Evolutionary conservation across 1,140 invertebrate species (phyloP).

Genomic region (Heliconius eleuchia): DNA sequence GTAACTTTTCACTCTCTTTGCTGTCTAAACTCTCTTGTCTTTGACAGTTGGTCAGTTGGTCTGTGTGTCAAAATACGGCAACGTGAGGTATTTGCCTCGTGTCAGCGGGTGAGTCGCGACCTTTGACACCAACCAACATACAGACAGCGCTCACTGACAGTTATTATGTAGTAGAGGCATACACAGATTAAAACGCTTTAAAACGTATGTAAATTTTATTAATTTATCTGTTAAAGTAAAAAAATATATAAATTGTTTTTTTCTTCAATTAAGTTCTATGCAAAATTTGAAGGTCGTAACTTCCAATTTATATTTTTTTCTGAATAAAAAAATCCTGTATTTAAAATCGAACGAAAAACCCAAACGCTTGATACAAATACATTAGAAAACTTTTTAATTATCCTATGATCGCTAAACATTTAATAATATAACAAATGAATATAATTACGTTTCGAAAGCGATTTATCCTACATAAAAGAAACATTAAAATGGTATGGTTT

Average conservation of each 20-base stretch:
- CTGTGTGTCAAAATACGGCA: constrained; percentile 20
- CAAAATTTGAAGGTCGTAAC: no score
- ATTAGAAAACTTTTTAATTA: no score
- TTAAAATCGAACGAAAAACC: no score
- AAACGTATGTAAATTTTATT: not conserved
- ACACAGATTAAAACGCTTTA: not conserved
- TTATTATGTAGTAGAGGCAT: not conserved
- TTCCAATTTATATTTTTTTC: no score
- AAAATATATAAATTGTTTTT: not conserved
- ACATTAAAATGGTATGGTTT: no score
- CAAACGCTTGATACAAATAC: no score
- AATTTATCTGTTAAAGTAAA: not conserved
- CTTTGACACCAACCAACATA: constrained; percentile 23
- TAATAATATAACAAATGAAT: no score
- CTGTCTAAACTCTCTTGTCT: not conserved
- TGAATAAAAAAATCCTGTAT: no score
- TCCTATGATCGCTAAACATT: no score
- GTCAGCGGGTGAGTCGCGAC: constrained; percentile 21
- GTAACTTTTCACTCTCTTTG: constrained; percentile 11
- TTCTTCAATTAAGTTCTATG: no score
- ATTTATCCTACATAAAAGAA: no score
- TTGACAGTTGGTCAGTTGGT: constrained; percentile 15
- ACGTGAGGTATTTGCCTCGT: constrained; percentile 22
- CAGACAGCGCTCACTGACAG: constrained; percentile 23
- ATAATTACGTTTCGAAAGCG: no score